These are phyloP conservation scores for Cheirogaleus major DNA, from an alignment of 2,797 vertebrate species.

Conservation along the genomic window DNA sequence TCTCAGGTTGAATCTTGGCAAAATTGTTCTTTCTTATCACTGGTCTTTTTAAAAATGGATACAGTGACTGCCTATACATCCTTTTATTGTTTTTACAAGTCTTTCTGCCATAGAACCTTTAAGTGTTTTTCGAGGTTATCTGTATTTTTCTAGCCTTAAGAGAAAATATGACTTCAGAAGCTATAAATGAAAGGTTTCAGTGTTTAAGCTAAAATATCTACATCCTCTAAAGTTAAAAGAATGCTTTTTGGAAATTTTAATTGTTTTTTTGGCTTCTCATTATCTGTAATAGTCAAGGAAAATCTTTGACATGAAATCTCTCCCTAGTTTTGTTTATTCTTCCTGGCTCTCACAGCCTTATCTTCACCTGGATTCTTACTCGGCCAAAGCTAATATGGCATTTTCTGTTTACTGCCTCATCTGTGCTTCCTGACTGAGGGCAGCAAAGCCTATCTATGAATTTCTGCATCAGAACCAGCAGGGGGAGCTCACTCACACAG, in stretches of 20 bases:
- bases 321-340: constrained; percentile 28
- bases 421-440: constrained; percentile 22
- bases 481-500: constrained; percentile 71
- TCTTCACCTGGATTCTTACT: constrained; percentile 49
- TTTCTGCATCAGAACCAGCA: constrained; percentile 69
- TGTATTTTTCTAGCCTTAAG: constrained; percentile 46
- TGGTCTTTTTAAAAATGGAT: constrained; percentile 39
- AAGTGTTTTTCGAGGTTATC: constrained; percentile 40
- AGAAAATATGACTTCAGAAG: constrained; percentile 48
- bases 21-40: neutral
- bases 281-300: constrained; percentile 44
- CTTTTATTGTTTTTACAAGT: constrained; percentile 28
- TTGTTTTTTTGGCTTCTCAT: constrained; percentile 34
- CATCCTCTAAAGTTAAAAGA: neutral
- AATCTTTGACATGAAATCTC: constrained; percentile 22
- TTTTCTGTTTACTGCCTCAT: constrained; percentile 54
- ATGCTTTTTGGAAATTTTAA: neutral
- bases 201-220: constrained; percentile 47
- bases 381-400: neutral
- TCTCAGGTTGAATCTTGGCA: neutral
- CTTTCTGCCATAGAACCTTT: neutral
- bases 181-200: constrained; percentile 39
- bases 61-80: constrained; percentile 44
- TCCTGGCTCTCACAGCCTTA: neutral
- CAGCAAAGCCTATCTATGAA: neutral